phyloP scores from a whole-genome alignment of 1,140 invertebrate species.

The Aphelenchoides fujianensis region DNA sequence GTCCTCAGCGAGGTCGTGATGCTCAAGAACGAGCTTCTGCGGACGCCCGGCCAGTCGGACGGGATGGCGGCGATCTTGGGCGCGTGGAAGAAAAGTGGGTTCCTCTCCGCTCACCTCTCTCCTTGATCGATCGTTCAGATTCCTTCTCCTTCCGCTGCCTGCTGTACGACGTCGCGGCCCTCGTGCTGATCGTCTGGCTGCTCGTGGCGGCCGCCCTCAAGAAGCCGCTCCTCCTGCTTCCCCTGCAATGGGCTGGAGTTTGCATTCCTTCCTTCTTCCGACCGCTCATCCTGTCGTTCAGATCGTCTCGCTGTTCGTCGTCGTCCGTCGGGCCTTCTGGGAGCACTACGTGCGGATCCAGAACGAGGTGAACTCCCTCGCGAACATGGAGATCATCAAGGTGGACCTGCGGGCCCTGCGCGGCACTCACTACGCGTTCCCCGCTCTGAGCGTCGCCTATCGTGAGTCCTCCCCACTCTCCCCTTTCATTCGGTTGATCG shows the following conservation, averaged over 20 bases:
- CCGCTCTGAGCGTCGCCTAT: neutral
- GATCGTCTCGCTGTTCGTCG: neutral
- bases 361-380: neutral
- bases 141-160: neutral
- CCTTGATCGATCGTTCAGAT: neutral
- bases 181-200: neutral
- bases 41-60: neutral
- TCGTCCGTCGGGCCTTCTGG: neutral
- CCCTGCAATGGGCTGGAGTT: neutral
- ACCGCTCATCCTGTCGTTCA: neutral
- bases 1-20: neutral
- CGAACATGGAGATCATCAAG: neutral
- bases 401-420: neutral
- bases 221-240: neutral
- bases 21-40: neutral
- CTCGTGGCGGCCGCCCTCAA: neutral
- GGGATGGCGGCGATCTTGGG: neutral
- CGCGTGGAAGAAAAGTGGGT: slow-evolving; percentile 2
- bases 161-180: neutral
- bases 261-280: neutral
- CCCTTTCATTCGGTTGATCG: neutral
- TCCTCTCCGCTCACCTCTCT: neutral
- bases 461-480: neutral
- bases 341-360: neutral
- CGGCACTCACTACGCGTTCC: neutral